A percentile compares a stretch with the other conserved stretches of the same genome.
phyloP scores from a whole-genome alignment of 1,140 invertebrate genomes.

The Euschistus heros region DNA sequence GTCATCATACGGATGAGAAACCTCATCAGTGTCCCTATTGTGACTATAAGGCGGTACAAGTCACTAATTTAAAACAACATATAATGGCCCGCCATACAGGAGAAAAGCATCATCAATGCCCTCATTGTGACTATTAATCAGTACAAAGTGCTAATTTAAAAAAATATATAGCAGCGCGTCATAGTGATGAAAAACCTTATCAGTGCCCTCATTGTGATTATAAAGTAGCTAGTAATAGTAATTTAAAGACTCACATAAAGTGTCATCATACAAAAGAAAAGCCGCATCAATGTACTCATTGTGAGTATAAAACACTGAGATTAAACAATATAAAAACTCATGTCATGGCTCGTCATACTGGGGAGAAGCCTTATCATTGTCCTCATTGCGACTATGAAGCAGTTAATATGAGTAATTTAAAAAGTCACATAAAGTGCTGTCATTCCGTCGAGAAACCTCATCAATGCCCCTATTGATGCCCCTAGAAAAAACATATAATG shows the following conservation, averaged over 20 bases:
- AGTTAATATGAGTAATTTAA: too few species aligned
- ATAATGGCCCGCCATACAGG: too few species aligned
- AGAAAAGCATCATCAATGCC: neutral
- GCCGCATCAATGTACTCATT: neutral
- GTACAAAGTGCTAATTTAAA: neutral
- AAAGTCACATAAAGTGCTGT: too few species aligned
- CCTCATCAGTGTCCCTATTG: neutral
- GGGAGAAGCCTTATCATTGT: neutral
- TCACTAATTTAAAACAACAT: too few species aligned
- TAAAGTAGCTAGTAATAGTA: neutral
- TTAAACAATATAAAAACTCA: neutral
- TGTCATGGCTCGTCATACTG: neutral
- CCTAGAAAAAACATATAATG: too few species aligned
- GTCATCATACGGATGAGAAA: neutral
- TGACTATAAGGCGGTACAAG: too few species aligned
- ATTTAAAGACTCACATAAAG: neutral
- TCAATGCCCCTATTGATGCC: neutral
- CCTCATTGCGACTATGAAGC: neutral
- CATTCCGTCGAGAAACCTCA: neutral
- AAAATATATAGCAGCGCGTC: too few species aligned
- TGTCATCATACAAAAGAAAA: neutral
- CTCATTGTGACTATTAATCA: neutral
- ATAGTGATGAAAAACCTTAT: neutral
- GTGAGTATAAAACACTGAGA: neutral
- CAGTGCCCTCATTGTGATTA: constrained; percentile 5